Evolutionary conservation across 2,888 invertebrate species (phyloP), one percentile per base, ranked within the genome.

Genomic region (Frankliniella fusca): DNA sequence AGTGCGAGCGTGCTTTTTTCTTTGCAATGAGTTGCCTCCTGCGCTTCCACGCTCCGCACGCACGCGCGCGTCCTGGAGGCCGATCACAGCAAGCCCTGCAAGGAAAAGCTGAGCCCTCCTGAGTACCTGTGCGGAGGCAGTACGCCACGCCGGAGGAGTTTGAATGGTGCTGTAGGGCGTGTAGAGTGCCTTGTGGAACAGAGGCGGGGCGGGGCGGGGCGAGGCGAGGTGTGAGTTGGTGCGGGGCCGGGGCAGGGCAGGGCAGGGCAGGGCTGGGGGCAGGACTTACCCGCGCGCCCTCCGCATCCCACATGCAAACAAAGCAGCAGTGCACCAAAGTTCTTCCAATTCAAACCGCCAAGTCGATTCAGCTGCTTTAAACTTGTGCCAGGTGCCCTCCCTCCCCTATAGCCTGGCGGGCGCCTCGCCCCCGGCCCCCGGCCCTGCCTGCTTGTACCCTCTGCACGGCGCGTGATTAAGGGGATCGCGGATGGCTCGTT

Each of bases 261-360:
- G 54, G 3, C 5, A 18, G 15, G 54, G 15, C 54, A 54, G 54
- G 54, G 8, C 54, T n/a, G n/a, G n/a, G n/a, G n/a, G n/a, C n/a
- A n/a, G n/a, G n/a, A n/a, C n/a, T n/a, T 18, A 18, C 54, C 54
- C 18, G 54, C 54, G 18, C 54, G 8, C 15, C 54, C 54, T 54
- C 38, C 54, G 54, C 54, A 12, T 54, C 54, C 54, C 70, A 76
- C 70, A 76, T 23, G 70, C 23, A 76, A 76, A 76, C 70, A 76
- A 76, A 76, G 70, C 70, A 12, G 54, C 38, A 18, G 61, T 61
- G 61, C 61, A 61, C 5, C 70, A 76, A 76, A 27, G 12, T 76
- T 76, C 70, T 76, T 76, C 70, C 70, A 76, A 76, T 76, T 76
- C 70, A 76, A 76, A 76, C 70, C 70, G 27, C 70, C 70, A 76